A percentile compares a stretch with the other conserved stretches of the same genome.
Evolutionary conservation across 2,888 invertebrate genomes (phyloP).

Genomic region (Tetragonisca angustula): DNA sequence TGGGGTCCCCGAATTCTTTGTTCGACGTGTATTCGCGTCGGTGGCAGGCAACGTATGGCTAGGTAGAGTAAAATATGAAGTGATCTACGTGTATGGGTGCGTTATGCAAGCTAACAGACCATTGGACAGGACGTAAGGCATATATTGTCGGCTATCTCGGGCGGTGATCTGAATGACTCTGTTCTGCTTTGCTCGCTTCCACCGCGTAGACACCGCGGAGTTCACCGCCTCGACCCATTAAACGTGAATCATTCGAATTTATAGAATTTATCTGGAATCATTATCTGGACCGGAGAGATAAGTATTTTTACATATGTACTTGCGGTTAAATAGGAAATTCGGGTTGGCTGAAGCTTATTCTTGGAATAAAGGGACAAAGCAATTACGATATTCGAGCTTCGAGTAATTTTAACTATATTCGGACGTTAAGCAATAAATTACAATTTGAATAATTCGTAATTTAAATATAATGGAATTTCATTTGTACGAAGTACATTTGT

Average conservation of each 20-base stretch:
- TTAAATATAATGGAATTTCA: too few species aligned
- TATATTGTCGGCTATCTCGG: constrained; percentile 53
- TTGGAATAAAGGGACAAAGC: too few species aligned
- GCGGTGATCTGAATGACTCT: constrained; percentile 56
- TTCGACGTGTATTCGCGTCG: constrained; percentile 7
- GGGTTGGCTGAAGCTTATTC: too few species aligned
- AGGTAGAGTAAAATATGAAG: constrained; percentile 39
- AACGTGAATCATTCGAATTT: neutral
- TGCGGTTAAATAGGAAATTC: too few species aligned
- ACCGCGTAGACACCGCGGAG: constrained; percentile 27
- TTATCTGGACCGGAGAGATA: neutral
- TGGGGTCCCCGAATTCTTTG: constrained; percentile 31
- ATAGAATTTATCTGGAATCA: neutral
- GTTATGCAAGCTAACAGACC: constrained; percentile 58
- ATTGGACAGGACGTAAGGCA: constrained; percentile 37
- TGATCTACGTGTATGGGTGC: constrained; percentile 23
- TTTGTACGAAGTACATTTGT: too few species aligned
- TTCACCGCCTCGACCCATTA: neutral
- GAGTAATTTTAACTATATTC: too few species aligned
- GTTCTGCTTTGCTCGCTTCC: constrained; percentile 41
- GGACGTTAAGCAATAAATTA: too few species aligned
- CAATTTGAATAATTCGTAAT: too few species aligned
- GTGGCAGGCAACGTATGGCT: constrained; percentile 25
- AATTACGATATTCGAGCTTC: too few species aligned
- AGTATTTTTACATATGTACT: neutral